Conservation (phyloP, 2,888 invertebrate species). For the Ophion obscuratus region DNA sequence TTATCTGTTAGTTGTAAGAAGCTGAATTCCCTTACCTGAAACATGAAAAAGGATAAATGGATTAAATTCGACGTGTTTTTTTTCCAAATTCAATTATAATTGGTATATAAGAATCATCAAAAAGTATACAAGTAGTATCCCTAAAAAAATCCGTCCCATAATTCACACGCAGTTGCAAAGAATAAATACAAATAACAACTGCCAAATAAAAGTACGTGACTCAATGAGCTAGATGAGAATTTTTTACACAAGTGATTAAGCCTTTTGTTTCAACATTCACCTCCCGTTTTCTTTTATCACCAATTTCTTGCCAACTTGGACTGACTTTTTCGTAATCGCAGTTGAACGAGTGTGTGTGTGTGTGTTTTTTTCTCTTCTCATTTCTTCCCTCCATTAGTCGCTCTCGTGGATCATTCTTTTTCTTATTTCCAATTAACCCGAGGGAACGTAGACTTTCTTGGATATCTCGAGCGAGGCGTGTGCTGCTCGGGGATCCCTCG, state of each 20-base stretch:
- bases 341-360: background rate
- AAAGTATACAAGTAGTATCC: background rate
- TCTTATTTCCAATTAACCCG: constrained; percentile 53
- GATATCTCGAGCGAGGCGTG: constrained; percentile 18
- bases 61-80: background rate
- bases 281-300: constrained; percentile 1
- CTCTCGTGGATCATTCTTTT: constrained; percentile 44
- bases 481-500: constrained; percentile 20
- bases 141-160: no score
- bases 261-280: background rate
- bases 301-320: constrained; percentile 25
- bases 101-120: background rate
- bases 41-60: constrained; percentile 12
- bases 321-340: constrained; percentile 45
- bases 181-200: background rate
- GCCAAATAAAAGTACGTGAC: constrained; percentile 1
- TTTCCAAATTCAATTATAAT: background rate
- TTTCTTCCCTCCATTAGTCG: constrained; percentile 45
- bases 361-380: background rate
- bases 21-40: constrained; percentile 31
- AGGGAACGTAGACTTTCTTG: constrained; percentile 38
- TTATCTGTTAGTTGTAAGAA: constrained; percentile 18
- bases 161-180: no score
- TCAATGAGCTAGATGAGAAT: constrained; percentile 8
- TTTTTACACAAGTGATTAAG: constrained; percentile 23